phyloP scores from a whole-genome alignment of 1,140 invertebrate genomes.

The Aricia agestis region DNA sequence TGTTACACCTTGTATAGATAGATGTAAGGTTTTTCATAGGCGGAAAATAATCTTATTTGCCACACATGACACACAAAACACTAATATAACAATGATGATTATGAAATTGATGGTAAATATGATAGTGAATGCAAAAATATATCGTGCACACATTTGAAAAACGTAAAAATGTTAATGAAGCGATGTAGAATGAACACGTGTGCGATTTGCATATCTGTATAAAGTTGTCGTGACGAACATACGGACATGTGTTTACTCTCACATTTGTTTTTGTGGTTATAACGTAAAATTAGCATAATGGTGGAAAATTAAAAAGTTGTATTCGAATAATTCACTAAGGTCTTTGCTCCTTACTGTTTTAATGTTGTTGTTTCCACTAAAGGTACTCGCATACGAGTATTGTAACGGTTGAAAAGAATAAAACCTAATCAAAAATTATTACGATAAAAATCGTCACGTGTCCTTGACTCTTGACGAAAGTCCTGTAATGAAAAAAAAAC shows the following conservation, averaged over 20 bases:
- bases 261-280: constrained; percentile 17
- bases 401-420: too few relatives aligned
- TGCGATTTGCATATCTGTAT: neutral
- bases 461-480: too few relatives aligned
- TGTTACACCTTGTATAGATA: too few relatives aligned
- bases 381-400: too few relatives aligned
- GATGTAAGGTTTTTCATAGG: too few relatives aligned
- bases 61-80: too few relatives aligned
- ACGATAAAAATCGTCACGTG: too few relatives aligned
- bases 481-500: too few relatives aligned
- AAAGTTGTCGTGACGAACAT: neutral
- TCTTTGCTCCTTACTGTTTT: neutral
- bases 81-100: neutral
- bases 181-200: constrained; percentile 3
- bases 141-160: neutral
- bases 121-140: neutral
- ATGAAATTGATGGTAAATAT: neutral
- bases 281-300: neutral
- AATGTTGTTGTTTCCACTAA: too few relatives aligned
- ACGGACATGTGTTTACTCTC: neutral
- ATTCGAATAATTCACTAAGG: neutral
- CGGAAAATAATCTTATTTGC: too few relatives aligned
- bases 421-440: too few relatives aligned
- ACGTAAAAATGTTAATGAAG: neutral
- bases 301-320: neutral